A percentile compares a stretch with the other conserved stretches of the same genome.
Evolutionary conservation across 2,888 invertebrate species (phyloP).

Genomic region (Noctua fimbriata): DNA sequence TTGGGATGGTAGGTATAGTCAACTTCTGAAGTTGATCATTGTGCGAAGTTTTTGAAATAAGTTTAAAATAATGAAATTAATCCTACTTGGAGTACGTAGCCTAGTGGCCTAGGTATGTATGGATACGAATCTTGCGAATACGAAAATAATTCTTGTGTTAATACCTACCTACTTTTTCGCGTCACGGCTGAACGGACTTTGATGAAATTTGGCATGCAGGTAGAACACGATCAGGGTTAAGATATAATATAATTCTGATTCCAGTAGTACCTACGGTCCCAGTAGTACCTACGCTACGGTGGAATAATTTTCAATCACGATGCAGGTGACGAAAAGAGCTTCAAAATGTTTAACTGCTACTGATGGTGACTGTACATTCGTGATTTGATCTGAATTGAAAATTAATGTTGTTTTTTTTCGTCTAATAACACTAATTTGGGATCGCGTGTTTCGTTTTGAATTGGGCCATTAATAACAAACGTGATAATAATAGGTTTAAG

Average conservation of each 20-base stretch:
- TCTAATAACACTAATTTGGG: slow-evolving; percentile 26
- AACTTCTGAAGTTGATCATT: neutral
- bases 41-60: neutral
- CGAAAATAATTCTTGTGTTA: neutral
- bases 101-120: neutral
- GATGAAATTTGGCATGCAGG: neutral
- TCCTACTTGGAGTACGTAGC: neutral
- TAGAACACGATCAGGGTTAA: neutral
- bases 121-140: neutral
- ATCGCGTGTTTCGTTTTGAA: slow-evolving; percentile 48
- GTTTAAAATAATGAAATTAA: neutral
- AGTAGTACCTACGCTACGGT: neutral
- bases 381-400: slow-evolving; percentile 32
- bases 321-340: neutral
- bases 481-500: slow-evolving; percentile 53
- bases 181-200: neutral
- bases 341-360: neutral
- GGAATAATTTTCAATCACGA: neutral
- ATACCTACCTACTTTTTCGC: neutral
- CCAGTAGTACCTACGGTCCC: neutral
- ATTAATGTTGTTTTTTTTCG: slow-evolving; percentile 37
- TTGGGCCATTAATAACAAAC: slow-evolving; percentile 42
- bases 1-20: neutral
- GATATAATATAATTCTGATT: neutral
- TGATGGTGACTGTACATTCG: slow-evolving; percentile 24